Percentiles rank a stretch among this genome's conserved stretches.
phyloP scores from a whole-genome alignment of 1,140 invertebrate genomes.

The Bombyx mori region ASM3026992v2 NC_085112.1:7134001-7134500 shows the following conservation, averaged over 20 bases:
- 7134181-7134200: constrained; percentile 17
- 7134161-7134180: constrained; percentile 16
- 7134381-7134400: no score
- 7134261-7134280: constrained; percentile 12
- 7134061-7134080: no score
- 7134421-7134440: no score
- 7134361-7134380: constrained; percentile 22
- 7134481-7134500: no score
- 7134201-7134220: constrained; percentile 10
- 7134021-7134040: no score
- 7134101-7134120: no score
- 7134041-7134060: no score
- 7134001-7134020: no score
- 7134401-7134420: no score
- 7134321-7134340: constrained; percentile 39
- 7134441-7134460: no score
- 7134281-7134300: constrained; percentile 31
- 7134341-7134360: constrained; percentile 29
- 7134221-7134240: background rate
- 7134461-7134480: no score
- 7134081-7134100: no score
- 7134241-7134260: constrained; percentile 4
- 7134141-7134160: constrained; percentile 8
- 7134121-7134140: background rate
- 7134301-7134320: constrained; percentile 38